Conservation (phyloP, 1,140 invertebrate genomes). For the Oppia nitens region DNA sequence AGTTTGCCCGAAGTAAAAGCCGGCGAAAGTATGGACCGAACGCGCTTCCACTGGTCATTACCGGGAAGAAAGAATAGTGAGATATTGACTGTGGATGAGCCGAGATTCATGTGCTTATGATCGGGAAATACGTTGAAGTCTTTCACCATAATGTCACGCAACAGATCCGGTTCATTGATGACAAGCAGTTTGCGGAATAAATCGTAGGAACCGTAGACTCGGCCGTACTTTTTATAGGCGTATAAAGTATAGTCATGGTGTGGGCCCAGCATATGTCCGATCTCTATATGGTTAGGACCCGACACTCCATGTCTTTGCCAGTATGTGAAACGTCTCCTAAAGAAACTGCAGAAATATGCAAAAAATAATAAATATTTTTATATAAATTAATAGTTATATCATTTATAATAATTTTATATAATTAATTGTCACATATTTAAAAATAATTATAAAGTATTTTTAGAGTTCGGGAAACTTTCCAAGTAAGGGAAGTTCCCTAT, state of each 20-base stretch:
- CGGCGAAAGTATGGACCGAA: conserved; percentile 8
- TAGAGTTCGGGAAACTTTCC: too few relatives aligned
- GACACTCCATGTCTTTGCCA: conserved; percentile 5
- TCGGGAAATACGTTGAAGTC: conserved; percentile 19
- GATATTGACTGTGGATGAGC: not conserved
- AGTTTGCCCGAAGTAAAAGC: conserved; percentile 13
- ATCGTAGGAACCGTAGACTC: conserved; percentile 10
- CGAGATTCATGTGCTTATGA: conserved; percentile 1
- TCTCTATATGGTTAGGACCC: not conserved
- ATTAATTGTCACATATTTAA: too few relatives aligned
- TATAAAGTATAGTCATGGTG: not conserved
- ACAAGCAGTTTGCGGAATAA: not conserved
- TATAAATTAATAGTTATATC: too few relatives aligned
- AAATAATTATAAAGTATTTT: too few relatives aligned
- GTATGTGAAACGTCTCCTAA: not conserved
- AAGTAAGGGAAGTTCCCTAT: too few relatives aligned
- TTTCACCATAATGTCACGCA: conserved; percentile 19
- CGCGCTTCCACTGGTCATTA: conserved; percentile 12
- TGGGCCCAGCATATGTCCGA: not conserved
- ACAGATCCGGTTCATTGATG: conserved; percentile 15
- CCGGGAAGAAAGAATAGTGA: conserved; percentile 3
- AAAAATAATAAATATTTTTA: too few relatives aligned
- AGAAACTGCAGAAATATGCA: too few relatives aligned
- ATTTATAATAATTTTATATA: too few relatives aligned
- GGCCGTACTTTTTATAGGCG: not conserved